A percentile compares a stretch with the other conserved stretches of the same genome.
phyloP scores from a whole-genome alignment of 2,888 invertebrate species.

The Oscheius sp. region DNA sequence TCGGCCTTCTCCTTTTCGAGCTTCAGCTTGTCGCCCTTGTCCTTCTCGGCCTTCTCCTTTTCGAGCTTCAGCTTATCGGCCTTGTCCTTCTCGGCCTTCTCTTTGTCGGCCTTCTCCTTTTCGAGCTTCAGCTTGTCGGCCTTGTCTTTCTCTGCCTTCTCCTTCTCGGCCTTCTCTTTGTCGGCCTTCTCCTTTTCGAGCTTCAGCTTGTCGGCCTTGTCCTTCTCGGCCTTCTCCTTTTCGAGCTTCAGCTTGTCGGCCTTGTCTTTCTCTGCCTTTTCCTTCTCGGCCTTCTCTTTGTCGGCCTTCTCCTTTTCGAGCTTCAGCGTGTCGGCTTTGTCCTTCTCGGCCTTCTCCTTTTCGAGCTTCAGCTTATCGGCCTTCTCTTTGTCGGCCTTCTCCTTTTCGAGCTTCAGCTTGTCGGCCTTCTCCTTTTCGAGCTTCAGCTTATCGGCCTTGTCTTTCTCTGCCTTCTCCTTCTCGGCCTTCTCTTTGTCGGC shows the following conservation, averaged over 20 bases:
- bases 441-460: slow-evolving; percentile 11
- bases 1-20: slow-evolving; percentile 15
- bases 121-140: slow-evolving; percentile 20
- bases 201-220: slow-evolving; percentile 21
- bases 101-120: slow-evolving; percentile 28
- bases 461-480: slow-evolving; percentile 25
- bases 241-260: slow-evolving; percentile 23
- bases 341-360: slow-evolving; percentile 28
- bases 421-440: slow-evolving; percentile 27
- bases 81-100: slow-evolving; percentile 28
- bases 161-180: slow-evolving; percentile 15
- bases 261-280: slow-evolving; percentile 14
- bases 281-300: slow-evolving; percentile 26
- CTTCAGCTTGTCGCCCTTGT: slow-evolving; percentile 14
- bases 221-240: slow-evolving; percentile 20
- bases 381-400: slow-evolving; percentile 25
- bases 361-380: slow-evolving; percentile 5
- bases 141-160: slow-evolving; percentile 13
- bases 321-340: slow-evolving; percentile 5
- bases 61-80: slow-evolving; percentile 21
- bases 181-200: slow-evolving; percentile 23
- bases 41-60: slow-evolving; percentile 20
- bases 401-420: slow-evolving; percentile 19
- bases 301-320: slow-evolving; percentile 14
- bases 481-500: slow-evolving; percentile 13